Evolutionary conservation across 2,113 vertebrate genomes (phyloP), one percentile per base, ranked within the genome.

Genomic region (Rattus rattus): DNA sequence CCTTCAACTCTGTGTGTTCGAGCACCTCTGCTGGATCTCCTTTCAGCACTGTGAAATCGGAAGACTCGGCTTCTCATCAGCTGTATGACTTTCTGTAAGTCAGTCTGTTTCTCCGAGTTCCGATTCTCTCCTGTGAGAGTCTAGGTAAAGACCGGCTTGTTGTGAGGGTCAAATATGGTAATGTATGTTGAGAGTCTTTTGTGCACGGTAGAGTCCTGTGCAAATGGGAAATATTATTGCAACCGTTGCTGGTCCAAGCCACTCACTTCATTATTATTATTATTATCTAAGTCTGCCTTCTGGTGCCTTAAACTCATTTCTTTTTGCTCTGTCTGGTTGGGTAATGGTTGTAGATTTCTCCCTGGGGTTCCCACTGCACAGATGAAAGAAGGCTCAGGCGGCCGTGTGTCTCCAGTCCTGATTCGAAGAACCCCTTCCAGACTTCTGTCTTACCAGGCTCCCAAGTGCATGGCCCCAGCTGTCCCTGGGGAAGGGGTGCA

Each of bases 251-350:
- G 95, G 95, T 83, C 72, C 90, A 72, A 95, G 56, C 81, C 39
- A 59, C 96, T 96, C 92, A 73, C 91, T 59, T 65, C 61, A 43
- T 43, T 43, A 59, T 94, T 94, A 90, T 94, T 94, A 90, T 96
- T 95, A 95, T 70, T 97, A 97, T 83, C 96, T 87, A 89, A 97
- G 94, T 89, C 94, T 88, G 97, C 95, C 86, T 96, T 94, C 90
- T 86, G 85, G 92, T 92, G 77, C 95, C 96, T 90, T 83, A 94
- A 94, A 73, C 72, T 94, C 96, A 84, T 96, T 95, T 92, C 88
- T 89, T 96, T 93, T 75, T 88, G 54, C 96, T 97, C 92, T 75
- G 59, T 92, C 94, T 95, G 90, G 59, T 80, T 76, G 94, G 87
- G n/a, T 94, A 91, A 96, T 97, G 94, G 94, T 92, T 95, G 79